These are phyloP conservation scores for Hymenochirus boettgeri DNA, from an alignment of 2,113 vertebrate species.

Conservation along the genomic window DNA sequence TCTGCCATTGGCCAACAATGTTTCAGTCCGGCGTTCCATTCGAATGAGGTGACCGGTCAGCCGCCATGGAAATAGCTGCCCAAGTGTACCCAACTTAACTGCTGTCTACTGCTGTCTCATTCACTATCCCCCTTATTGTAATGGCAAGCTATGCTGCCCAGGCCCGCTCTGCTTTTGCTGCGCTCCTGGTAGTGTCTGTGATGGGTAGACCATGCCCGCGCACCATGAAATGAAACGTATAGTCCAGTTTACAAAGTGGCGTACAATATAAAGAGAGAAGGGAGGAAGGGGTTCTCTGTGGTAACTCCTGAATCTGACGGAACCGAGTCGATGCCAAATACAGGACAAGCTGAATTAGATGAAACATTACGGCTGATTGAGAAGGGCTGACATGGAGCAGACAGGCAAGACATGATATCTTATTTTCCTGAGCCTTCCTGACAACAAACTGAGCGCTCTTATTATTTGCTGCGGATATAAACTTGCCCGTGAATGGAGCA, in stretches of 20 bases:
- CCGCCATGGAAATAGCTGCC: too few species aligned
- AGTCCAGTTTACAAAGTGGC: constrained; percentile 53
- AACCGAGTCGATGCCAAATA: constrained; percentile 76
- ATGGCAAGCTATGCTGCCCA: too few species aligned
- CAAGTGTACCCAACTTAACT: too few species aligned
- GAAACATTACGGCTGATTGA: constrained; percentile 85
- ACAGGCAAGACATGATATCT: constrained; percentile 98
- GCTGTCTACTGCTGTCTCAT: too few species aligned
- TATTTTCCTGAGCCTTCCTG: constrained; percentile 89
- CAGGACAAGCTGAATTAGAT: constrained; percentile 74
- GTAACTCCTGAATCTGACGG: constrained; percentile 91
- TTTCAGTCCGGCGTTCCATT: too few species aligned
- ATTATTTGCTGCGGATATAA: constrained; percentile 86
- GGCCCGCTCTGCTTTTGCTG: neutral
- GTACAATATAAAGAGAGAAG: constrained; percentile 72
- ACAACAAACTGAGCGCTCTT: constrained; percentile 91
- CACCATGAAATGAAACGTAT: constrained; percentile 14
- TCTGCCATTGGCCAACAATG: too few species aligned
- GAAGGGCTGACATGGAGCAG: constrained; percentile 90
- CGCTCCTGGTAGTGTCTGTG: neutral
- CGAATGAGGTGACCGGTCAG: too few species aligned
- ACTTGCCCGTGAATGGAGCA: constrained; percentile 67
- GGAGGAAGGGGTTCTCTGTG: constrained; percentile 73
- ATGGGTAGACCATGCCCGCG: neutral
- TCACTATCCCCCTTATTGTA: too few species aligned